Conservation (phyloP, 2,797 vertebrate species). For the Gymnocypris eckloni region DNA sequence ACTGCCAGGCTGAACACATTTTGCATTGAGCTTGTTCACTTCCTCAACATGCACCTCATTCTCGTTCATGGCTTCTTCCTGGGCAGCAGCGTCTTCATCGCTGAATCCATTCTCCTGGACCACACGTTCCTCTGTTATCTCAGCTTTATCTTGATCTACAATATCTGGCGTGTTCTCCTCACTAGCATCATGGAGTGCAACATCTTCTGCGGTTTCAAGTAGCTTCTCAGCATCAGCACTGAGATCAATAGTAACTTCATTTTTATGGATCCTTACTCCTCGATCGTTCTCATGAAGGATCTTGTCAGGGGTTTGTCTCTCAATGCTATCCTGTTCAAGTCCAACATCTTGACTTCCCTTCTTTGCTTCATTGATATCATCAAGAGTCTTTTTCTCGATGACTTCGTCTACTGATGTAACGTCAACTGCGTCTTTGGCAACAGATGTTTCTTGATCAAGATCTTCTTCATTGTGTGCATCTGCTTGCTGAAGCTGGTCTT, state of each 20-base stretch:
- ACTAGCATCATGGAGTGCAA: not conserved
- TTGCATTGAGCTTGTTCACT: constrained; percentile 39
- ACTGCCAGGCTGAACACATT: not conserved
- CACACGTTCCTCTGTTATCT: not conserved
- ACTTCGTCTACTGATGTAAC: not conserved
- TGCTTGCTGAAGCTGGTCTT: constrained; percentile 15
- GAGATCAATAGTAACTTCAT: constrained; percentile 25
- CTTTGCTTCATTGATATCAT: not conserved
- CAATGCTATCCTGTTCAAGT: constrained; percentile 1
- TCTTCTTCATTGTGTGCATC: constrained; percentile 20
- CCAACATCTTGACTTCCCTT: not conserved
- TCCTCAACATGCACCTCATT: not conserved
- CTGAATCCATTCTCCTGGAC: constrained; percentile 9
- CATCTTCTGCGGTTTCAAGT: not conserved
- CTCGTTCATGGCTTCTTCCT: constrained; percentile 6
- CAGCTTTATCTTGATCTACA: constrained; percentile 9
- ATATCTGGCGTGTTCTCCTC: not conserved
- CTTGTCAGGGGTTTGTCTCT: constrained; percentile 12
- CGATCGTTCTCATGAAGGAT: constrained; percentile 9
- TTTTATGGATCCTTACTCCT: not conserved
- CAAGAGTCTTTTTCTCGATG: not conserved
- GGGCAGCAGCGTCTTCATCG: constrained; percentile 19
- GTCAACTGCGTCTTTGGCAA: not conserved
- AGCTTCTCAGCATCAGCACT: not conserved
- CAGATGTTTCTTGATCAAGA: not conserved